Base-by-base conservation (phyloP, 2,888 invertebrate species). In the Dryomyza anilis region DNA sequence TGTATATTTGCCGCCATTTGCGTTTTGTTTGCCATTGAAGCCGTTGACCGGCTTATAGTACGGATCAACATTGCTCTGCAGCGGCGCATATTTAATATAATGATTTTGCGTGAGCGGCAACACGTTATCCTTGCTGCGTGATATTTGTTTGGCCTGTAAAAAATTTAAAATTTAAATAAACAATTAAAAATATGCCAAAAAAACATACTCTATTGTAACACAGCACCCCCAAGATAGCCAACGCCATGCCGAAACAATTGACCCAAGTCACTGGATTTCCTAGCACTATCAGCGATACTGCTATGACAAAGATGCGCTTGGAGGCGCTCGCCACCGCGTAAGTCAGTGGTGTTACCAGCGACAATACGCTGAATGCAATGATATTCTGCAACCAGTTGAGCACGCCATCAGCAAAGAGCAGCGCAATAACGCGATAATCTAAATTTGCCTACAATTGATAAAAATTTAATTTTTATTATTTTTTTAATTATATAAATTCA, bases 281-380 rank as follows among this genome's bases (percentile, higher is more conserved):
- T 73, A 98, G 85, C 76, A 95, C 86, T 70, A 96, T 83, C 71
- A 98, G 86, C 53, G 97, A 96, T 33, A 93, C 90, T 12, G 88
- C 91, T 79, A 98, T 97, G 63, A 98, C 94, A 73, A 91, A 93
- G 72, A 96, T 94, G 74, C 97, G 87, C 85, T 98, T 98, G 61
- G 96, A 95, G 27, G 95, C 94, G 83, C 94, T 97, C 60, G 96
- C 96, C 64, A 98, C 96, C 0, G 96, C 96, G 84, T 98, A 98
- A 1, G 95, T 94, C 33, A 98, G 86, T 45, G 98, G 96, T n/a
- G 96, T 90, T 43, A 98, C 94, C 70, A 93, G 85, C 61, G 94
- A 93, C 72, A 98, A 86, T 62, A 98, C 92, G 73, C 94, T 94
- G 85, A 98, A 98, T 0, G 98, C 98, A 60, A 96, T 89, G 75